Base-by-base conservation (phyloP, 2,113 vertebrate genomes). In the Tilapia sparmanii region DNA sequence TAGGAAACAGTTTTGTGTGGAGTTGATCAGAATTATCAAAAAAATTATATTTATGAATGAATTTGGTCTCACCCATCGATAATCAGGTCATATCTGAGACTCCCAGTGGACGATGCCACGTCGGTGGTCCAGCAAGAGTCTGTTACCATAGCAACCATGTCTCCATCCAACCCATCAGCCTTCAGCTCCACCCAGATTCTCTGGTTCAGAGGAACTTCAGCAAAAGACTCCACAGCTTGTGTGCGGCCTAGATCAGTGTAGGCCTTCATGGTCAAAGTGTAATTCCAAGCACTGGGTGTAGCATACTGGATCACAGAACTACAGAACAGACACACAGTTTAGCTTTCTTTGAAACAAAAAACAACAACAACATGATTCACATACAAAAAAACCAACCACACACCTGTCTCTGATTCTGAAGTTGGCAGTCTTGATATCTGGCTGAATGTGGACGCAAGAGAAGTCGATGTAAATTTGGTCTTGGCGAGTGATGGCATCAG, bases 151-250 rank as follows among this genome's bases (percentile, higher is more conserved):
- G 47, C 40, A 3, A 88, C 31, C 6, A 71, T 8, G 3, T 79
- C 29, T 7, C 11, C 38, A 42, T 89, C 89, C 55, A 92, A 81
- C 7, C 89, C 89, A 0, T 59, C 29, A 2, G 87, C 81, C 16
- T 45, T 31, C 76, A 92, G 83, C 61, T 89, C 80, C 52, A 92
- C 89, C 89, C 87, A 90, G 40, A 93, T 63, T 40, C 22, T 88
- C 50, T 93, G 85, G 19, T 89, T 33, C 18, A 91, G 83, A 5
- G 10, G 3, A 22, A 92, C 10, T 1, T 87, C 29, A 4, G 15
- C 26, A 4, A 5, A 10, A 4, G n/a, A 7, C 15, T 16, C 5
- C 5, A 90, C 8, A 18, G 35, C 10, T 8, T 54, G 8, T 4
- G n/a, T 82, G 82, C 3, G 5, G 4, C 4, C 3, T 2, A 9